Percentiles rank a stretch among this genome's conserved stretches.
These are phyloP conservation scores for Caenorhabditis becei DNA, from an alignment of 2,888 invertebrate genomes.

Conservation along the genomic window DNA sequence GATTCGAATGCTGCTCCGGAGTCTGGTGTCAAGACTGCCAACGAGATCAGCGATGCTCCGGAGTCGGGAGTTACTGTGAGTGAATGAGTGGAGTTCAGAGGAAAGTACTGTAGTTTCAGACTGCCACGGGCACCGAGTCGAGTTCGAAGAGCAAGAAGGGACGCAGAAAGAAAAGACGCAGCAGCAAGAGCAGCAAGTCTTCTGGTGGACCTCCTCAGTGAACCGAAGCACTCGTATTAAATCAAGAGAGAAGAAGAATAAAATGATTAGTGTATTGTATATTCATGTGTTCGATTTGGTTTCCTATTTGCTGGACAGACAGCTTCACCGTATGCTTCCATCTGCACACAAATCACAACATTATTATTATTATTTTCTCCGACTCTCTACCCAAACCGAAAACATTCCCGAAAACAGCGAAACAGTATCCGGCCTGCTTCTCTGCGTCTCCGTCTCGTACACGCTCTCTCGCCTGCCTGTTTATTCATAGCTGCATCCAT, in stretches of 20 bases:
- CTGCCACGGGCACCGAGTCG: neutral
- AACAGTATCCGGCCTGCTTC: conserved; percentile 13
- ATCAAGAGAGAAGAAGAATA: neutral
- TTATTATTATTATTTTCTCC: too few species aligned
- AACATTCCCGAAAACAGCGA: neutral
- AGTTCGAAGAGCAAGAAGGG: neutral
- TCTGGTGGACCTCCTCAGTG: neutral
- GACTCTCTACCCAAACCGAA: too few species aligned
- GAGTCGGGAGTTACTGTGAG: conserved; percentile 29
- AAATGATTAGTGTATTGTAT: too few species aligned
- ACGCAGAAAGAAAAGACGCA: neutral
- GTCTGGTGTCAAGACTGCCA: conserved; percentile 31
- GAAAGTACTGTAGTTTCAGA: neutral
- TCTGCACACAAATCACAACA: too few species aligned
- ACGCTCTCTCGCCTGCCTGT: conserved; percentile 15
- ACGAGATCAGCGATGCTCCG: conserved; percentile 23
- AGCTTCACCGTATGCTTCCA: too few species aligned
- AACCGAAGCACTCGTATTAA: neutral
- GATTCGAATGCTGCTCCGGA: conserved; percentile 11
- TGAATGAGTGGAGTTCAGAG: neutral
- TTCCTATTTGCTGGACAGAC: too few species aligned
- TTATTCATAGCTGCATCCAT: conserved; percentile 29
- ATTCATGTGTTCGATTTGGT: too few species aligned
- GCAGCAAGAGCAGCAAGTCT: neutral
- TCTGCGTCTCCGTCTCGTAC: neutral